Evolutionary conservation across 2,888 invertebrate genomes (phyloP).

Genomic region (Seira musarum): DNA sequence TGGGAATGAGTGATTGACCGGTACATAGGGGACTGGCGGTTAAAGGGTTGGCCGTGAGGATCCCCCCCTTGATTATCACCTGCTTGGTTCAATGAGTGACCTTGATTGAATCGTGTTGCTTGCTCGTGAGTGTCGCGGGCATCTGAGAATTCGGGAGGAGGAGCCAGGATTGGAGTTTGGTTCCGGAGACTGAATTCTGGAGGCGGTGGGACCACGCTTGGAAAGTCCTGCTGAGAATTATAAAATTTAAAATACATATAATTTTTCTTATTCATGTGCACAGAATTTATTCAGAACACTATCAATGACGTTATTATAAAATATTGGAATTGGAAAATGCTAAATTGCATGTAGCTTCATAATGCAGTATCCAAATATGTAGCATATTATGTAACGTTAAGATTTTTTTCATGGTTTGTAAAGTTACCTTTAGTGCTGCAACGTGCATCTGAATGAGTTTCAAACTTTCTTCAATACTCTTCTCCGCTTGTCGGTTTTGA

Average conservation of each 20-base stretch:
- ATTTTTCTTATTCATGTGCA: too few relatives aligned
- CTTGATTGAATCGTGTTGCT: slow-evolving; percentile 68
- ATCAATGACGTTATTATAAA: too few relatives aligned
- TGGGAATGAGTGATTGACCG: slow-evolving; percentile 69
- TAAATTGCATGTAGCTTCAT: too few relatives aligned
- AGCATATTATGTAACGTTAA: too few relatives aligned
- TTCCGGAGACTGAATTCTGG: slow-evolving; percentile 75
- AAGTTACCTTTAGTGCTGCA: slow-evolving; percentile 71
- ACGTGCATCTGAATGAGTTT: slow-evolving; percentile 72
- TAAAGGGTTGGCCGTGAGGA: slow-evolving; percentile 63
- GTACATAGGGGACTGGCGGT: slow-evolving; percentile 69
- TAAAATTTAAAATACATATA: too few relatives aligned
- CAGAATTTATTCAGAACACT: too few relatives aligned
- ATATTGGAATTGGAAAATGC: too few relatives aligned
- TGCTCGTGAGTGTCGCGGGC: slow-evolving; percentile 68
- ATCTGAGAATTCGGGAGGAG: slow-evolving; percentile 89
- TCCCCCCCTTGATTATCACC: slow-evolving; percentile 28
- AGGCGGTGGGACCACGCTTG: slow-evolving; percentile 77
- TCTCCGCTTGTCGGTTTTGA: slow-evolving; percentile 70
- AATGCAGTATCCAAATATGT: too few relatives aligned
- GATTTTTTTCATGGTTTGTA: too few relatives aligned
- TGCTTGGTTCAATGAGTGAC: slow-evolving; percentile 39
- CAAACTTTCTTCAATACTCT: slow-evolving; percentile 72
- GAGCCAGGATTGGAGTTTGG: slow-evolving; percentile 78
- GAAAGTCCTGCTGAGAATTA: slow-evolving; percentile 68